These are phyloP conservation scores for Montipora sp. DNA, from an alignment of 64 coral and sea anemone species.

Conservation along the genomic window DNA sequence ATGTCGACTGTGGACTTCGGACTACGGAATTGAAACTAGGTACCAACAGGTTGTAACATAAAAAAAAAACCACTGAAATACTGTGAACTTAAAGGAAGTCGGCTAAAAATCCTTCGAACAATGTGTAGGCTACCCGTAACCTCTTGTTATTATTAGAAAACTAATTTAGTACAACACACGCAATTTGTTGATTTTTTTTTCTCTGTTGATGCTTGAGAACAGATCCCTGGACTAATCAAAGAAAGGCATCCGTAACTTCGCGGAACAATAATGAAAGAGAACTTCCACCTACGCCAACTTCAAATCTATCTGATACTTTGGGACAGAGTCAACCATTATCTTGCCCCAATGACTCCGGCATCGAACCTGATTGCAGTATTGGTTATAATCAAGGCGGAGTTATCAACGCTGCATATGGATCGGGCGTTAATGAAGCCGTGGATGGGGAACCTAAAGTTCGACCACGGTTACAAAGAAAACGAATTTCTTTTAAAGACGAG, in stretches of 20 bases:
- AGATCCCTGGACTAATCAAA: slow-evolving; percentile 56
- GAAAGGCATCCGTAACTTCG: not conserved
- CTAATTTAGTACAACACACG: not conserved
- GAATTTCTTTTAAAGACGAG: slow-evolving; percentile 73
- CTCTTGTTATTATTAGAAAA: no score
- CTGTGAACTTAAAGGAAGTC: no score
- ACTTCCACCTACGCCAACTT: not conserved
- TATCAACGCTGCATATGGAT: slow-evolving; percentile 18
- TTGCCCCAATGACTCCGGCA: slow-evolving; percentile 59
- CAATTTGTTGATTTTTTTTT: not conserved
- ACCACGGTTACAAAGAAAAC: slow-evolving; percentile 2
- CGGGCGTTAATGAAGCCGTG: not conserved
- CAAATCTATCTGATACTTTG: not conserved
- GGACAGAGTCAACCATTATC: slow-evolving; percentile 1
- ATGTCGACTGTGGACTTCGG: no score
- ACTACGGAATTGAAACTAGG: no score
- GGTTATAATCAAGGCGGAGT: slow-evolving; percentile 18
- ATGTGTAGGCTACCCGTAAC: no score
- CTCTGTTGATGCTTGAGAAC: not conserved
- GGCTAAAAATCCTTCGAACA: no score
- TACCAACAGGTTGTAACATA: no score
- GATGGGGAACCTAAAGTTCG: not conserved
- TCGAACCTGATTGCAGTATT: slow-evolving; percentile 58
- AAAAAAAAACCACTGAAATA: no score
- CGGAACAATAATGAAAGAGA: slow-evolving; percentile 29